Conservation (phyloP, 1,140 invertebrate species). For the Bicyclus anynana region DNA sequence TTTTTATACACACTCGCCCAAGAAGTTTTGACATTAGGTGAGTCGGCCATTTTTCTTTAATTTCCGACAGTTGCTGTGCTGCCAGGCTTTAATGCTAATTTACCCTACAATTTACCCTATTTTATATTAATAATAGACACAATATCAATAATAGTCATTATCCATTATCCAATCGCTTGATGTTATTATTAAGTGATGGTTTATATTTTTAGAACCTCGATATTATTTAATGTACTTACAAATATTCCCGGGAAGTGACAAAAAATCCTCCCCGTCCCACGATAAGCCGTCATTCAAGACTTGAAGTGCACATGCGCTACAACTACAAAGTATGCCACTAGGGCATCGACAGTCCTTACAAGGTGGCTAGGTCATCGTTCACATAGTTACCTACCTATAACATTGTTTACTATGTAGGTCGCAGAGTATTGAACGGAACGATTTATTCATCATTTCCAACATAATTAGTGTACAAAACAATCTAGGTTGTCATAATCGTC, state of each 20-base stretch:
- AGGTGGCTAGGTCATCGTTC: conserved; percentile 50
- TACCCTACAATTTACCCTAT: not conserved
- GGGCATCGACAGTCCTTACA: conserved; percentile 60
- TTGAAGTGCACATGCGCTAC: conserved; percentile 51
- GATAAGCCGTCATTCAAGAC: conserved; percentile 42
- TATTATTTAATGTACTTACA: not conserved
- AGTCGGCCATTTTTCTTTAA: conserved; percentile 66
- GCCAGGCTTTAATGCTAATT: not conserved
- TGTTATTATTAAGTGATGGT: no score
- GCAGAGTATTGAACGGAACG: conserved; percentile 37
- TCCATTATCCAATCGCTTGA: no score
- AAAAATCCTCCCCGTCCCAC: conserved; percentile 14
- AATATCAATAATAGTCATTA: no score
- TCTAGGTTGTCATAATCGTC: no score
- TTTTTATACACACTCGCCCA: conserved; percentile 51
- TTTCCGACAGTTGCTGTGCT: not conserved
- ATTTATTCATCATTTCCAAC: not conserved
- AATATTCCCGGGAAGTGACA: conserved; percentile 21
- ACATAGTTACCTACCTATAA: conserved; percentile 44
- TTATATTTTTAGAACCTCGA: not conserved
- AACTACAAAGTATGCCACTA: conserved; percentile 55
- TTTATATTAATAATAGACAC: no score
- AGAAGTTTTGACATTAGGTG: conserved; percentile 64
- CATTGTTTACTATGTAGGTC: conserved; percentile 56
- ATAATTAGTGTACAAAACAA: no score